Conservation (phyloP, 2,888 invertebrate species). For the Cheilosia variabilis region DNA sequence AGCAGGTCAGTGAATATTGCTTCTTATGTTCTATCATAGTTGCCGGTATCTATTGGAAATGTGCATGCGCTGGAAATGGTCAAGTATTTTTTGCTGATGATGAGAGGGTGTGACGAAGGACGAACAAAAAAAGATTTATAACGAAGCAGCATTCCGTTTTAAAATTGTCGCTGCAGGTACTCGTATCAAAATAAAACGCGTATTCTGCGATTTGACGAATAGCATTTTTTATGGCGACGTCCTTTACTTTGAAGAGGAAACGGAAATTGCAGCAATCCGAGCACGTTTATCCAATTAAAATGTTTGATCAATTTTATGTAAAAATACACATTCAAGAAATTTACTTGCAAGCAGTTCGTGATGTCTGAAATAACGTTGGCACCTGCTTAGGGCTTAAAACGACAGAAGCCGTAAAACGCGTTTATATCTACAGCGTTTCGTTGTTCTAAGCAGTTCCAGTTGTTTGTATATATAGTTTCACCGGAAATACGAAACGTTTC, state of each 20-base stretch:
- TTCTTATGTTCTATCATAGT: not conserved
- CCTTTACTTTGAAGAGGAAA: not conserved
- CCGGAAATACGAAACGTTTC: no score
- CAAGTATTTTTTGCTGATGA: not conserved
- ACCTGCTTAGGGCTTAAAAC: no score
- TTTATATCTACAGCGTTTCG: no score
- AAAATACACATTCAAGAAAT: slow-evolving; percentile 21
- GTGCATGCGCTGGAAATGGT: not conserved
- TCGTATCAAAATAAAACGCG: slow-evolving; percentile 29
- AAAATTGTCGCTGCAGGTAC: slow-evolving; percentile 2
- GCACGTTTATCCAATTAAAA: slow-evolving; percentile 32
- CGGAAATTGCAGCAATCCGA: not conserved
- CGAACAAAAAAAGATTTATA: slow-evolving; percentile 11
- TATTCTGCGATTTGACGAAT: slow-evolving; percentile 2
- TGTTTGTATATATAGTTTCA: no score
- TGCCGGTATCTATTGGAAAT: not conserved
- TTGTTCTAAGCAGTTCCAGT: no score
- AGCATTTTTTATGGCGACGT: slow-evolving; percentile 17
- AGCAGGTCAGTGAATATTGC: not conserved
- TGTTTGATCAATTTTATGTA: slow-evolving; percentile 14
- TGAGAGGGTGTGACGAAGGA: slow-evolving; percentile 5
- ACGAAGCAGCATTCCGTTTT: slow-evolving; percentile 11
- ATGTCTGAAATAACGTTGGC: not conserved
- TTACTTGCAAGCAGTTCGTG: not conserved
- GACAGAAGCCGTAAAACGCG: no score